phyloP scores from a whole-genome alignment of 2,888 invertebrate species.

The Lithodes maja region DNA sequence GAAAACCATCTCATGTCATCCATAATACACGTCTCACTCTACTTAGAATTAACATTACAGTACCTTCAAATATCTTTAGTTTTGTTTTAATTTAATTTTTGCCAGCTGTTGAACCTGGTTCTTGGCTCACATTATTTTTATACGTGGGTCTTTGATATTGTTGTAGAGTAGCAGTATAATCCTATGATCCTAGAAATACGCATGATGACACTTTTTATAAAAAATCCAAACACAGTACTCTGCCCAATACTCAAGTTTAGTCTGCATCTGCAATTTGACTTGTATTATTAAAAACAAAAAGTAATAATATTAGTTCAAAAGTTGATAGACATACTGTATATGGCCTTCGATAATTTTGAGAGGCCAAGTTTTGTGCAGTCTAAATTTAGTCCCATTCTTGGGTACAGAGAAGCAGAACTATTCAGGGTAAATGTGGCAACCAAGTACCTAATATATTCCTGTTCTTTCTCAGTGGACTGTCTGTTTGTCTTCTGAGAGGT shows the following conservation, averaged over 20 bases:
- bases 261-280: conserved; percentile 30
- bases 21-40: conserved; percentile 42
- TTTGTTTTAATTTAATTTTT: conserved; percentile 33
- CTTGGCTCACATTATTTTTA: conserved; percentile 50
- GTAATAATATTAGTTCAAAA: too few species aligned
- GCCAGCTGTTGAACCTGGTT: conserved; percentile 50
- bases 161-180: conserved; percentile 67
- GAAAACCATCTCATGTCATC: conserved; percentile 59
- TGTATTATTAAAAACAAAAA: conserved; percentile 9
- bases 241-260: conserved; percentile 54
- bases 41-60: conserved; percentile 36
- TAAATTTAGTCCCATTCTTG: conserved; percentile 30
- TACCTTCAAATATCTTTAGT: conserved; percentile 23
- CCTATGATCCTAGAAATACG: conserved; percentile 68
- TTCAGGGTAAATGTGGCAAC: conserved; percentile 58
- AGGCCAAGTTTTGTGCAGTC: conserved; percentile 24
- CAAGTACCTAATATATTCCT: conserved; percentile 45
- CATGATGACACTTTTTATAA: conserved; percentile 58
- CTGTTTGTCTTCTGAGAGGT: conserved; percentile 38
- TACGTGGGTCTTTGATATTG: conserved; percentile 62
- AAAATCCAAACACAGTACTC: conserved; percentile 58
- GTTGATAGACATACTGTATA: too few species aligned
- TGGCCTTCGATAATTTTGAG: background rate
- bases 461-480: conserved; percentile 40
- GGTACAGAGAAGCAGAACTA: conserved; percentile 39